A percentile compares a stretch with the other conserved stretches of the same genome.
phyloP scores from a whole-genome alignment of 2,113 vertebrate genomes.

The Ranitomeya variabilis region DNA sequence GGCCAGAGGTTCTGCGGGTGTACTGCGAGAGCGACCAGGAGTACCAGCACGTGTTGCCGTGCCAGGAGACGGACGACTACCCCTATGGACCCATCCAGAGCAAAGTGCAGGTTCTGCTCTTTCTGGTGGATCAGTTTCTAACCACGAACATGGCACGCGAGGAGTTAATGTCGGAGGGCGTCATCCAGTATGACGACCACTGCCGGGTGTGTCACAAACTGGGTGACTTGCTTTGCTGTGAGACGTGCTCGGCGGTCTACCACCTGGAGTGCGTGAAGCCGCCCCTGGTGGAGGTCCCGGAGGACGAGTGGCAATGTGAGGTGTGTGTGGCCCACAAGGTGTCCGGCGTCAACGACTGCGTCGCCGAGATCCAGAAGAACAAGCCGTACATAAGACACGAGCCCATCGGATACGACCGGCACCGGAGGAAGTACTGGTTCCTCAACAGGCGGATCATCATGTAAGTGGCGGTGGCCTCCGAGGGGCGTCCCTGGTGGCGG shows the following conservation, averaged over 20 bases:
- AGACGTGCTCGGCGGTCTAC: conserved; percentile 96
- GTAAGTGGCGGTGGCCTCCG: conserved; percentile 75
- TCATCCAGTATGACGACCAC: conserved; percentile 95
- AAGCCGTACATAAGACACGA: conserved; percentile 94
- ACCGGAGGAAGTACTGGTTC: conserved; percentile 97
- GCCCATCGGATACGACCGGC: conserved; percentile 94
- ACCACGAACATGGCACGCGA: conserved; percentile 97
- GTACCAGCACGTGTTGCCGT: conserved; percentile 90
- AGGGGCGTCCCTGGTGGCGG: no score
- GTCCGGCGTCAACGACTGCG: conserved; percentile 93
- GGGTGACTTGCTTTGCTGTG: conserved; percentile 96
- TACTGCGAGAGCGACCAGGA: conserved; percentile 97
- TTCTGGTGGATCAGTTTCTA: conserved; percentile 96
- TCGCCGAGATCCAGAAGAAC: conserved; percentile 93
- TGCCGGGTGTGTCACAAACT: conserved; percentile 97
- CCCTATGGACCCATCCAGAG: conserved; percentile 90
- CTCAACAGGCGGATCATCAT: conserved; percentile 92
- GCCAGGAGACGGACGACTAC: conserved; percentile 92
- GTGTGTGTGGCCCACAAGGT: conserved; percentile 95
- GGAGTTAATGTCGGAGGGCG: conserved; percentile 96
- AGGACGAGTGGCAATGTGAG: conserved; percentile 99
- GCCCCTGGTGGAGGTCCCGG: conserved; percentile 90
- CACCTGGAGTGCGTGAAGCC: conserved; percentile 97
- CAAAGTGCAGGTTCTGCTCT: conserved; percentile 96
- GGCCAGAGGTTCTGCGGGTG: conserved; percentile 93